Evolutionary conservation across 2,113 vertebrate species (phyloP), one percentile per base, ranked within the genome.

Genomic region (Regulus satrapa): DNA sequence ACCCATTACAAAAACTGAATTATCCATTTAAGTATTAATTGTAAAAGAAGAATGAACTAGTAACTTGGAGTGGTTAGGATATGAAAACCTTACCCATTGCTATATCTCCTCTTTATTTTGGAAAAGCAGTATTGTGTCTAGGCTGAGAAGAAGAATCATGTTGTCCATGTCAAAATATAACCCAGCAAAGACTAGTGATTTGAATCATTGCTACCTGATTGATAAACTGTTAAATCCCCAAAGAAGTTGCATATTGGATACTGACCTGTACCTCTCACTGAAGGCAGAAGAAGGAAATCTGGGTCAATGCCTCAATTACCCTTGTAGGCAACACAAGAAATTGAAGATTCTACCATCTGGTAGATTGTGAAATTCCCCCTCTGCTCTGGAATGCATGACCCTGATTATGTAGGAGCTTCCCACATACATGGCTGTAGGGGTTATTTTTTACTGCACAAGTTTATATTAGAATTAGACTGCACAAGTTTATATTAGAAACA

Each of bases 1-100:
- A 95, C 49, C 16, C 75, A 90, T 96, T 79, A 83, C n/a, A 92
- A 89, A 84, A 91, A 91, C 31, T 40, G 77, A 91, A 89, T 64
- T 86, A 89, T 21, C 43, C 21, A 62, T 73, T 85, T 85, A 81
- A 78, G 38, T 89, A 66, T 64, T 93, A 89, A 88, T 52, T 74
- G 32, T 73, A 66, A 80, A 80, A 89, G 54, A 66, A 94, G 93
- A 92, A 59, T n/a, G 66, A 79, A 85, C 69, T 80, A 80, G 15
- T 74, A 88, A 86, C 58, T 78, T 69, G 40, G 85, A 96, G 84
- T 88, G 78, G 78, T 80, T 95, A 96, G 56, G 43, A 88, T 84
- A 85, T 79, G 83, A 88, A 89, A 74, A 80, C 34, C 48, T 81
- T 85, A 92, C 21, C 59, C 82, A 80, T 85, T 79, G 40, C 59